A percentile compares a stretch with the other conserved stretches of the same genome.
Evolutionary conservation across 2,888 invertebrate genomes (phyloP).

Genomic region (Operophtera brumata): DNA sequence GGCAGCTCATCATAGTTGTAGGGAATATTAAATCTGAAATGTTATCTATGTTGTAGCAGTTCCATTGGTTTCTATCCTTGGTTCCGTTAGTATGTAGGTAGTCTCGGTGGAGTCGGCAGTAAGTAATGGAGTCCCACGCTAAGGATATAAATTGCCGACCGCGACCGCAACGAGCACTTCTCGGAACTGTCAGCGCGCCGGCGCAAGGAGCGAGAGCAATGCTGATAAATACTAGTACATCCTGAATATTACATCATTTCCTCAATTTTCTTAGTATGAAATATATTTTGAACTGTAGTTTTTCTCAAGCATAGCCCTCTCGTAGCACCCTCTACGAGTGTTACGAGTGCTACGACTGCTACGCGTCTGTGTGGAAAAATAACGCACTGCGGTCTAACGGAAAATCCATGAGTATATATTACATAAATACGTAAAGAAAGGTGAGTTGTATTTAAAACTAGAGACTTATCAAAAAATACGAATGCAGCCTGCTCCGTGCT

Average conservation of each 20-base stretch:
- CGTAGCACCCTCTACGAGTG: constrained; percentile 12
- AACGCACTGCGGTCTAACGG: too few relatives aligned
- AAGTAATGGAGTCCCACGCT: constrained; percentile 26
- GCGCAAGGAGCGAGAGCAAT: constrained; percentile 14
- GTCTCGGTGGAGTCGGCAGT: not conserved
- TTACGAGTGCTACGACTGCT: constrained; percentile 3
- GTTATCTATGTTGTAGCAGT: not conserved
- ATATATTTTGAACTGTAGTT: too few relatives aligned
- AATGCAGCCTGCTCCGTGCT: too few relatives aligned
- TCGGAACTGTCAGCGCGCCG: constrained; percentile 34
- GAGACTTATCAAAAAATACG: too few relatives aligned
- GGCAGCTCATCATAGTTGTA: too few relatives aligned
- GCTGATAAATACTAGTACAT: not conserved
- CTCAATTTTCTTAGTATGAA: too few relatives aligned
- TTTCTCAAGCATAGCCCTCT: not conserved
- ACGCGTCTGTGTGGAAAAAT: too few relatives aligned
- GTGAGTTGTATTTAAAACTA: too few relatives aligned
- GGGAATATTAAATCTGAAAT: too few relatives aligned
- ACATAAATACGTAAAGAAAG: too few relatives aligned
- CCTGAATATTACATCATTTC: too few relatives aligned
- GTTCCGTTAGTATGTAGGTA: not conserved
- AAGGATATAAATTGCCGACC: constrained; percentile 39
- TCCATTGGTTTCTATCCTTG: not conserved
- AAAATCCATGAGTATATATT: too few relatives aligned
- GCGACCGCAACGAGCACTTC: constrained; percentile 39